Base-by-base conservation (phyloP, 2,888 invertebrate species). In the Azorinus chamasolen region DNA sequence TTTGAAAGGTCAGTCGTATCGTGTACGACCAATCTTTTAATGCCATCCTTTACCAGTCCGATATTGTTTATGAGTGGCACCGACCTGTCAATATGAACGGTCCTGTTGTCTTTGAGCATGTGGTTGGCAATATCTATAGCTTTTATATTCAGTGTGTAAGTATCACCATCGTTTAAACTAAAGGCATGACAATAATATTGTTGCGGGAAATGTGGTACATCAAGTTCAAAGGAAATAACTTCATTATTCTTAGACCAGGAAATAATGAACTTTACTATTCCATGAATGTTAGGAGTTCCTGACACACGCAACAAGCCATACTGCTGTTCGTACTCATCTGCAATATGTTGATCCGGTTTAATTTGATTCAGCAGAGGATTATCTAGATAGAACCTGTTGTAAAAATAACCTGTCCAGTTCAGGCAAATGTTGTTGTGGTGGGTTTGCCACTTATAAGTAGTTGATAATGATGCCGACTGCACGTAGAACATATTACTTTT, bases 381-480 rank as follows among this genome's bases (percentile, higher is more conserved):
- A 16, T 43, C 10, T 25, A 39, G 41, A 20, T 78, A 55, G 4
- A 72, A 45, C 39, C 46, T 41, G 50, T 84, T 86, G 55, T 73
- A 72, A 48, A 78, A 86, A 12, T 76, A 57, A 10, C 69, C 69
- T 39, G 25, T 74, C 86, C 86, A 86, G 20, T 66, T 32, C 6
- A 79, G 50, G 41, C 84, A 84, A 4, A 83, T 54, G 2, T 53
- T 45, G 3, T 55, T 58, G 51, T 79, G 74, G 4, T 83, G 73
- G 12, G 75, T 79, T 65, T 86, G 86, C 86, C 86, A 86, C 18
- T n/a, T 61, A 27, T 50, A 75, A 14, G 63, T 46, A 10, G 82
- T 70, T 14, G 43, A 45, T 18, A 6, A 18, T 22, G 76, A 62
- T 12, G 85, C 79, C 20, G 85, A 76, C 12, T 57, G 27, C 0